Evolutionary conservation across 2,113 vertebrate species (phyloP), one percentile per base, ranked within the genome.

Genomic region (Pseudopipra pipra): DNA sequence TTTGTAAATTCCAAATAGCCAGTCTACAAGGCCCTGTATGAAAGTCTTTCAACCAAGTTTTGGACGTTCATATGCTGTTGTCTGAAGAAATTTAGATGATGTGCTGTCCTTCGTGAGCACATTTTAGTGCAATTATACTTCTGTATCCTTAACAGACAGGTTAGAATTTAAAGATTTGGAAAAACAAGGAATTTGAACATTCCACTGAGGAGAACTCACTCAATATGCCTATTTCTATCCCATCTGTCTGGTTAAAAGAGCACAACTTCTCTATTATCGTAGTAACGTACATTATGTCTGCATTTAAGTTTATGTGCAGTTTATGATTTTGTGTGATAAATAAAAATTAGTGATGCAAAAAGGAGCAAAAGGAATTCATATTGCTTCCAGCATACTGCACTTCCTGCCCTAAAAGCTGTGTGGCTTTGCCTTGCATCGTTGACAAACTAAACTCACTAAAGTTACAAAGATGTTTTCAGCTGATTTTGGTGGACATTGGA

Each of bases 81-180:
- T 96, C 94, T 89, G 74, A 97, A 91, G 67, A 91, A 59, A 85
- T 94, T 80, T 82, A 74, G 59, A 62, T 95, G 90, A 90, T 94
- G 59, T 46, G 30, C 6, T 71, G 55, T 47, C 84, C 31, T 82
- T 61, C 62, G 56, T 71, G 51, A 90, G 73, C 47, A 66, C 37
- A 46, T 68, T 89, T 85, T 68, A 90, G n/a, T 85, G 28, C 39
- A 96, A 95, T 94, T 91, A 75, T 49, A 87, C 28, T 74, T 91
- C 82, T 71, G 41, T 35, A 52, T 85, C 56, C 27, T 66, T 96
- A 93, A 90, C 46, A 90, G 41, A 87, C 47, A 85, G 83, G 43
- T 80, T 55, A 87, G 35, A 90, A 87, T 89, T 54, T 82, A 89
- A 78, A 89, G 76, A 87, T 93, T 90, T 61, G 82, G 85, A 39